Evolutionary conservation across 1,140 invertebrate genomes (phyloP).

Genomic region (Drosophila aff.): DNA sequence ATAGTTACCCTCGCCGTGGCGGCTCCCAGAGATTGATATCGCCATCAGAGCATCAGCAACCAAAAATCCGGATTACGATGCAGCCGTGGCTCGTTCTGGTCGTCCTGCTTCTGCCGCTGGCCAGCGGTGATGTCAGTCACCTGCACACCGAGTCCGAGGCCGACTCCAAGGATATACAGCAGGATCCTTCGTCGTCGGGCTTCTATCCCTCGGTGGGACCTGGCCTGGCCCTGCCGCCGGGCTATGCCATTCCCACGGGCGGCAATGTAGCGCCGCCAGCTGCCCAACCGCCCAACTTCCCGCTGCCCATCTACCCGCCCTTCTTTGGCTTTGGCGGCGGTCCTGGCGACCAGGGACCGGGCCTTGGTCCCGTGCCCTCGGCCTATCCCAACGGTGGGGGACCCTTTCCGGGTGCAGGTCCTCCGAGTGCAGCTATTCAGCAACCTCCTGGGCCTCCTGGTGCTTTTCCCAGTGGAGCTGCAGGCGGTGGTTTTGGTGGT

Average conservation of each 20-base stretch:
- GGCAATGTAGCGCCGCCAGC: constrained; percentile 43
- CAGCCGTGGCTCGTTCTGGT: constrained; percentile 37
- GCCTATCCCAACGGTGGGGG: constrained; percentile 44
- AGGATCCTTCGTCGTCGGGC: constrained; percentile 34
- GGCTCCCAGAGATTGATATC: constrained; percentile 29
- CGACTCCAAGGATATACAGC: constrained; percentile 17
- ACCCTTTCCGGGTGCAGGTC: constrained; percentile 3
- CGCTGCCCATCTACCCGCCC: constrained; percentile 70
- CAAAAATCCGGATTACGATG: constrained; percentile 2
- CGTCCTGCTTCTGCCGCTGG: constrained; percentile 45
- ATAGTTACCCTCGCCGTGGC: constrained; percentile 46
- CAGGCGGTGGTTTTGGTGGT: background rate
- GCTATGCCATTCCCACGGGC: constrained; percentile 60
- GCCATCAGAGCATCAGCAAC: background rate
- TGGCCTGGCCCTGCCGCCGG: constrained; percentile 53
- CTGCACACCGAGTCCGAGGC: constrained; percentile 19
- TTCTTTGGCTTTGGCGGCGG: constrained; percentile 64
- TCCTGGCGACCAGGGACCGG: constrained; percentile 14
- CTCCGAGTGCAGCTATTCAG: constrained; percentile 24
- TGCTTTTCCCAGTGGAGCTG: constrained; percentile 3
- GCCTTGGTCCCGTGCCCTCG: constrained; percentile 27
- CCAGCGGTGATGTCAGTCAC: constrained; percentile 66
- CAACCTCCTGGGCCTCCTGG: constrained; percentile 9
- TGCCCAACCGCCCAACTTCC: constrained; percentile 62
- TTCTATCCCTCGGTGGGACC: constrained; percentile 49